Evolutionary conservation across 2,888 invertebrate genomes (phyloP).

Genomic region (Busseola fusca): DNA sequence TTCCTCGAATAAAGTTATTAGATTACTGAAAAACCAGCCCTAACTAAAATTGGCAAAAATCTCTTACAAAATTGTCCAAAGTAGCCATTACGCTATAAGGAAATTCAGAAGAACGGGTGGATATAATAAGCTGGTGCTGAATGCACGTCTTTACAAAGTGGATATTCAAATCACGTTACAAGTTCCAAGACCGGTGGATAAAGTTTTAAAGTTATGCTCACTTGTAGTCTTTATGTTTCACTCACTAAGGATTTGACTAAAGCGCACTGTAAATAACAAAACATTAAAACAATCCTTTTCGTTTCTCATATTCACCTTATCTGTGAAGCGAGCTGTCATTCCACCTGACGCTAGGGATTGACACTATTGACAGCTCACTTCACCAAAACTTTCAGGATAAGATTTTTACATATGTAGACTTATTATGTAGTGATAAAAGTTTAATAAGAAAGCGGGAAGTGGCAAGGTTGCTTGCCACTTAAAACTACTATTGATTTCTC

Average conservation of each 20-base stretch:
- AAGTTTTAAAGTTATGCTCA: constrained; percentile 48
- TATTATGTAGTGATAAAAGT: neutral
- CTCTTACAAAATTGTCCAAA: neutral
- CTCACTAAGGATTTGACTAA: constrained; percentile 38
- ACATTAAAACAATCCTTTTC: constrained; percentile 6
- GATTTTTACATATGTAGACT: neutral
- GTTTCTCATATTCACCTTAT: neutral
- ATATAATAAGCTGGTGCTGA: constrained; percentile 30
- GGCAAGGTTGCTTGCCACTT: neutral
- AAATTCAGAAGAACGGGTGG: constrained; percentile 8
- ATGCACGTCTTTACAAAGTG: constrained; percentile 25
- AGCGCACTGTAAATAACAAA: constrained; percentile 25
- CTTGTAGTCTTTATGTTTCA: constrained; percentile 52
- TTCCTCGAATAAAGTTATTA: no score
- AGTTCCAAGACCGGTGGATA: constrained; percentile 24
- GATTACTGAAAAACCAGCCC: no score
- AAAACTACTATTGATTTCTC: neutral
- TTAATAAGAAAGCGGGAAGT: no score
- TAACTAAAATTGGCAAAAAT: neutral
- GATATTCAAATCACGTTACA: constrained; percentile 50
- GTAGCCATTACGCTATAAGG: neutral
- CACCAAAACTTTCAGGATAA: neutral
- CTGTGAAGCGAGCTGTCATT: neutral
- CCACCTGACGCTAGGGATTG: neutral
- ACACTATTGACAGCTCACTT: neutral